Conservation (phyloP, 2,888 invertebrate genomes). For the Polymixis flavicincta region DNA sequence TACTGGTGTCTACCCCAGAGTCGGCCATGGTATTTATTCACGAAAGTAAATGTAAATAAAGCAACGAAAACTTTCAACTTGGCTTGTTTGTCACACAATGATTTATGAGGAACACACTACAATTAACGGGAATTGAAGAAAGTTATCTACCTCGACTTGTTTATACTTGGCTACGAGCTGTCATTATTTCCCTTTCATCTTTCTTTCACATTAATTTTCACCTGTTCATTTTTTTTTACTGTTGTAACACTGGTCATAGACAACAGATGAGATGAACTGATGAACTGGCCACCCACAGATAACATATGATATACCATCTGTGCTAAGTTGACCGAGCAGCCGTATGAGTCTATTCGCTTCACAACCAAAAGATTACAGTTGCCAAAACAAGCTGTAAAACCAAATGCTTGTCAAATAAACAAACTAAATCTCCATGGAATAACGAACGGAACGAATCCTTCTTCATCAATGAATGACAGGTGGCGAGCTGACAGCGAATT, state of each 20-base stretch:
- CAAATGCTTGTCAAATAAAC: not conserved
- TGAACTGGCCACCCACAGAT: too few species aligned
- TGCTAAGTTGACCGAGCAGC: too few species aligned
- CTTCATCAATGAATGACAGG: conserved; percentile 62
- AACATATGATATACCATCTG: too few species aligned
- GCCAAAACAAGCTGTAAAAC: conserved; percentile 3
- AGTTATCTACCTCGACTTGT: conserved; percentile 54
- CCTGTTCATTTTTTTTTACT: conserved; percentile 25
- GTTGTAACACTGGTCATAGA: conserved; percentile 17
- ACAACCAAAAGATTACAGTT: conserved; percentile 4
- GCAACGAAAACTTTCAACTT: conserved; percentile 22
- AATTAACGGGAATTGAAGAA: conserved; percentile 25
- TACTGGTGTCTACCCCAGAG: conserved; percentile 94
- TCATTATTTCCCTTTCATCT: conserved; percentile 47
- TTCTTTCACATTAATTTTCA: conserved; percentile 29
- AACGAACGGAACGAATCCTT: conserved; percentile 50
- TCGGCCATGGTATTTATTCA: conserved; percentile 88
- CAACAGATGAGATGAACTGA: not conserved
- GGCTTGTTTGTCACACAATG: conserved; percentile 7
- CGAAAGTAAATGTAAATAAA: conserved; percentile 14
- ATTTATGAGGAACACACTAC: conserved; percentile 21
- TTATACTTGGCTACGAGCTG: conserved; percentile 58
- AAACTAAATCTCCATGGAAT: not conserved
- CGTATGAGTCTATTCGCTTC: conserved; percentile 8
- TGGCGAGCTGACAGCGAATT: conserved; percentile 77